Conservation (phyloP, 2,888 invertebrate species). For the Andrena flavipes region DNA sequence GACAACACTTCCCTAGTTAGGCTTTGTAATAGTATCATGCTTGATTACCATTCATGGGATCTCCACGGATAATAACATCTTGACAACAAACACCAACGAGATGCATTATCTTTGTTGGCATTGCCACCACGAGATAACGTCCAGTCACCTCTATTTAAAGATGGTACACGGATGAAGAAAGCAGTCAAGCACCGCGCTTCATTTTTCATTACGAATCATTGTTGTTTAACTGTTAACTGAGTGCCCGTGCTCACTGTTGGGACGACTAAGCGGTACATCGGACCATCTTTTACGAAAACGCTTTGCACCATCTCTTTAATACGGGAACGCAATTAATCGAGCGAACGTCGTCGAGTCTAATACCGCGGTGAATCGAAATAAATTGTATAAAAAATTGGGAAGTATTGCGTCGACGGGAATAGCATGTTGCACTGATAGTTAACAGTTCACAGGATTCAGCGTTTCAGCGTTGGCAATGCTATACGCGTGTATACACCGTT, state of each 20-base stretch:
- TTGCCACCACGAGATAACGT: background rate
- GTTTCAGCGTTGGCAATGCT: conserved; percentile 7
- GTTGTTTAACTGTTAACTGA: conserved; percentile 20
- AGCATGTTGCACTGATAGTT: background rate
- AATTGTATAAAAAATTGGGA: background rate
- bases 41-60: conserved; percentile 7
- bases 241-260: background rate
- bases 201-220: background rate
- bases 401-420: background rate
- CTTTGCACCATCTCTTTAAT: background rate
- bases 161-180: conserved; percentile 16
- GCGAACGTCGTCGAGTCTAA: background rate
- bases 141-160: background rate
- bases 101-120: background rate
- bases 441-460: conserved; percentile 16
- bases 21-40: conserved; percentile 10
- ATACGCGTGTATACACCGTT: background rate
- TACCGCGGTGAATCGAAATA: background rate
- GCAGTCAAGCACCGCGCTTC: conserved; percentile 15
- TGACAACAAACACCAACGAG: conserved; percentile 8
- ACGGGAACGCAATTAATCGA: background rate
- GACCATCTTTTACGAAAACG: background rate
- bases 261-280: too few relatives aligned
- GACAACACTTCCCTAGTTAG: background rate
- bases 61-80: background rate